These are phyloP conservation scores for Xestoiulus laeticollis DNA, from an alignment of 2,888 invertebrate species.

Conservation along the genomic window DNA sequence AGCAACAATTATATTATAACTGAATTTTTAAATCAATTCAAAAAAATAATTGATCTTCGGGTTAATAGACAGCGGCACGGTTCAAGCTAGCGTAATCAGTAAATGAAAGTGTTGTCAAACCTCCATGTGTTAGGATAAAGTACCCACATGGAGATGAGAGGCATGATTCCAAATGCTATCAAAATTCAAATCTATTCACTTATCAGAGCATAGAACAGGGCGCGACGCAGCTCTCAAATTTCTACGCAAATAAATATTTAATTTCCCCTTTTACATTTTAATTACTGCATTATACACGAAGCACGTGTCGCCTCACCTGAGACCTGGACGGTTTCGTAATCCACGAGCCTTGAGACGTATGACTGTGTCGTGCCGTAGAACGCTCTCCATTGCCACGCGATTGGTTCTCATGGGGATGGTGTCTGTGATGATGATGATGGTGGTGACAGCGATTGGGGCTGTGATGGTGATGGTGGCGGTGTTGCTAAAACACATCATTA, in stretches of 20 bases:
- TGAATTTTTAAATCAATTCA: too few species aligned
- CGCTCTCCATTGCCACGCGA: conserved; percentile 54
- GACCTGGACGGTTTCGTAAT: conserved; percentile 60
- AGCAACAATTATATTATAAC: too few species aligned
- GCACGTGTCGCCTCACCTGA: conserved; percentile 58
- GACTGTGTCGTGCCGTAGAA: conserved; percentile 60
- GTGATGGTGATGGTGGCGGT: conserved; percentile 60
- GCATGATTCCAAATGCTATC: too few species aligned
- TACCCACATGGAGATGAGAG: too few species aligned
- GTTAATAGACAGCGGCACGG: too few species aligned
- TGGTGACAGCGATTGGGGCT: conserved; percentile 57
- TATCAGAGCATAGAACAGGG: neutral
- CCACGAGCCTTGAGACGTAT: conserved; percentile 61
- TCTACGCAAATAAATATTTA: neutral
- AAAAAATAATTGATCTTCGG: too few species aligned
- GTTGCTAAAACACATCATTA: conserved; percentile 59
- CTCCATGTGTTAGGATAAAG: too few species aligned
- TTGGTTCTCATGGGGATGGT: conserved; percentile 61
- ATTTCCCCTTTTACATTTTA: neutral
- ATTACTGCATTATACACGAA: neutral
- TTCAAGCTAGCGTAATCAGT: too few species aligned
- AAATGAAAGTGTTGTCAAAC: too few species aligned
- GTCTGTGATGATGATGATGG: conserved; percentile 64
- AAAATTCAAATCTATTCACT: too few species aligned
- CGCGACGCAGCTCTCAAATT: neutral